Conservation (phyloP, 1,140 invertebrate species). For the Zaprionus africanus region DNA sequence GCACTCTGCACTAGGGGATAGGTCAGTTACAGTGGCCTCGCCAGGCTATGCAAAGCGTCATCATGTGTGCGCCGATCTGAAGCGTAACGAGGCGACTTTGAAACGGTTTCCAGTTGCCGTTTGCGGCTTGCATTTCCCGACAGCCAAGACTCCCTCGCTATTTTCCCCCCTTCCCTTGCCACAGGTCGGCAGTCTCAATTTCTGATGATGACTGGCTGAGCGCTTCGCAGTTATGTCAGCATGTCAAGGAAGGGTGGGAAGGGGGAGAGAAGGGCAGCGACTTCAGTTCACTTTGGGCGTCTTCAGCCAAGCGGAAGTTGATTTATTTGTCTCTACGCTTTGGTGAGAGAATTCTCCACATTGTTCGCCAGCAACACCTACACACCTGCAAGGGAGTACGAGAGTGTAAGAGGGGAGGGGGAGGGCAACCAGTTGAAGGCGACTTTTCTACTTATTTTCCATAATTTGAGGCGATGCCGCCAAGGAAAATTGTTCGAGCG, state of each 20-base stretch:
- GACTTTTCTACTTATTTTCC: slow-evolving; percentile 25
- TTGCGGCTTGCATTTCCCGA: slow-evolving; percentile 4
- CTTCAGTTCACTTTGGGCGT: slow-evolving; percentile 36
- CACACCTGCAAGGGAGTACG: slow-evolving; percentile 27
- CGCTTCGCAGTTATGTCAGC: slow-evolving; percentile 72
- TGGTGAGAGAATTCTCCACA: slow-evolving; percentile 72
- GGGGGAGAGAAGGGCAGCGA: slow-evolving; percentile 12
- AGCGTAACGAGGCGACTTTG: slow-evolving; percentile 72
- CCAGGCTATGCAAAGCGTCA: slow-evolving; percentile 62
- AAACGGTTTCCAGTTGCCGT: slow-evolving; percentile 53
- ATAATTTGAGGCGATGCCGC: slow-evolving; percentile 49
- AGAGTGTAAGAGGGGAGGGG: neutral
- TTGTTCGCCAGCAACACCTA: slow-evolving; percentile 66
- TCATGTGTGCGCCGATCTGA: slow-evolving; percentile 54
- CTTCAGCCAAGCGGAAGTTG: slow-evolving; percentile 74
- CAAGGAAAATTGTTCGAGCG: slow-evolving; percentile 73
- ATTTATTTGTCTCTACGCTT: slow-evolving; percentile 64
- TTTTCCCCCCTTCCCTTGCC: slow-evolving; percentile 13
- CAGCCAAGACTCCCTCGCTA: neutral
- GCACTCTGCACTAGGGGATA: slow-evolving; percentile 47
- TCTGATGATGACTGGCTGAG: slow-evolving; percentile 64
- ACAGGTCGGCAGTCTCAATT: slow-evolving; percentile 69
- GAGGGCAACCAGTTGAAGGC: slow-evolving; percentile 30
- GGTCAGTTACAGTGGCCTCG: slow-evolving; percentile 52
- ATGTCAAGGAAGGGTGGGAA: neutral